Base-by-base conservation (phyloP, 2,797 vertebrate species). In the Enoplosus armatus region DNA sequence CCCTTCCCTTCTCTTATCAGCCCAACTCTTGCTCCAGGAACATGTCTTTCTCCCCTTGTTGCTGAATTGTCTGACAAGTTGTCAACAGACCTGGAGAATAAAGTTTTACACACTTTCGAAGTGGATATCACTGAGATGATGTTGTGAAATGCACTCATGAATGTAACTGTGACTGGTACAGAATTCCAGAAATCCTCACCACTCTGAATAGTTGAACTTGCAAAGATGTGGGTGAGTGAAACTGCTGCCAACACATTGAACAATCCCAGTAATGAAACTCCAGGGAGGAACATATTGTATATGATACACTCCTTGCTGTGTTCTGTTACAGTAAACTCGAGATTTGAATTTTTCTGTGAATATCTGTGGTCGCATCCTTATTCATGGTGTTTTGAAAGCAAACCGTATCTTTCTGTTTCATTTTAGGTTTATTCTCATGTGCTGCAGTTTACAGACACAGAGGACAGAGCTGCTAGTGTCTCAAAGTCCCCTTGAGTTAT, bases 21-120 rank as follows among this genome's bases (percentile, higher is more conserved):
- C 51, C 66, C 41, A 75, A 61, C 61, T 67, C 67, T 77, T 86
- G 59, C 78, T 85, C 67, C 73, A 83, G 81, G 82, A 90, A 85
- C 72, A 72, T 35, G 62, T 85, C 83, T 75, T 27, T 71, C 84
- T 82, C 67, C 47, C 75, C 70, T 58, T 76, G 45, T 68, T 78
- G 54, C 60, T 83, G 72, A 83, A 72, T 86, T 90, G 77, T 73
- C 64, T 78, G 80, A 87, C 85, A 79, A 66, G 85, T 60, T 88
- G 86, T 92, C 87, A 83, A 64, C 79, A 87, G 56, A 53, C 37
- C 24, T 6, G 27, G 8, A 68, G 76, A 80, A 77, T 54, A 62
- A 78, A 62, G 64, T 61, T 87, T 69, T 45, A 35, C 37, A 55
- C 29, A 37, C 68, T 78, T 75, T 10, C 51, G 45, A 81, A 55